Conservation (phyloP, 2,888 invertebrate species). For the Melikaiella ostensackeni region DNA sequence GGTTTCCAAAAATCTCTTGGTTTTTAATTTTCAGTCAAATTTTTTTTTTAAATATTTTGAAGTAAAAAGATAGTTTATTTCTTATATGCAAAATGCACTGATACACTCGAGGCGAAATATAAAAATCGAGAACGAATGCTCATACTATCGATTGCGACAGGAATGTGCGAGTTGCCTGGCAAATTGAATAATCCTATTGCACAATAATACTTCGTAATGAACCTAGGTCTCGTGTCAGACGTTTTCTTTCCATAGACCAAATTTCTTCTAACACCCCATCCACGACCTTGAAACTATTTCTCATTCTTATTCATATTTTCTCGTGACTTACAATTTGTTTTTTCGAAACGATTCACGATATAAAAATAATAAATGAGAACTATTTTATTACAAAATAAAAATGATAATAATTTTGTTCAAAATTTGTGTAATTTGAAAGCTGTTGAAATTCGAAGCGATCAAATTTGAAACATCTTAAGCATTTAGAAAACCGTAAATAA, state of each 20-base stretch:
- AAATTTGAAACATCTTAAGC: too few relatives aligned
- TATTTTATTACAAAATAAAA: too few relatives aligned
- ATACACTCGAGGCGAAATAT: slow-evolving; percentile 49
- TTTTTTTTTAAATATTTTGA: neutral
- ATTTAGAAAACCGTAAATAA: neutral
- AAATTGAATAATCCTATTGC: slow-evolving; percentile 54
- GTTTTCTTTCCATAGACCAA: neutral
- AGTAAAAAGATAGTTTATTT: neutral
- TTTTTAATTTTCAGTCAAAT: neutral
- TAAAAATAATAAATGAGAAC: too few relatives aligned
- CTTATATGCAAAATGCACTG: neutral
- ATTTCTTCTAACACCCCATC: neutral
- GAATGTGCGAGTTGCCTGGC: slow-evolving; percentile 45
- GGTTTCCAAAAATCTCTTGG: neutral
- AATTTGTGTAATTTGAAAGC: too few relatives aligned
- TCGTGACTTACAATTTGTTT: too few relatives aligned
- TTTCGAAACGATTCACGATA: too few relatives aligned
- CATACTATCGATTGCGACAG: slow-evolving; percentile 50
- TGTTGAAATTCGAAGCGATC: too few relatives aligned
- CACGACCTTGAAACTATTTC: neutral
- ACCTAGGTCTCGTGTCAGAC: slow-evolving; percentile 40
- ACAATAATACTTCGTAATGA: slow-evolving; percentile 50
- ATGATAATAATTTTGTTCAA: too few relatives aligned
- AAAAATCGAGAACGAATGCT: slow-evolving; percentile 43
- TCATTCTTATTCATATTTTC: neutral